These are phyloP conservation scores for Glyptemys insculpta DNA, from an alignment of 2,797 vertebrate genomes.

Conservation along the genomic window DNA sequence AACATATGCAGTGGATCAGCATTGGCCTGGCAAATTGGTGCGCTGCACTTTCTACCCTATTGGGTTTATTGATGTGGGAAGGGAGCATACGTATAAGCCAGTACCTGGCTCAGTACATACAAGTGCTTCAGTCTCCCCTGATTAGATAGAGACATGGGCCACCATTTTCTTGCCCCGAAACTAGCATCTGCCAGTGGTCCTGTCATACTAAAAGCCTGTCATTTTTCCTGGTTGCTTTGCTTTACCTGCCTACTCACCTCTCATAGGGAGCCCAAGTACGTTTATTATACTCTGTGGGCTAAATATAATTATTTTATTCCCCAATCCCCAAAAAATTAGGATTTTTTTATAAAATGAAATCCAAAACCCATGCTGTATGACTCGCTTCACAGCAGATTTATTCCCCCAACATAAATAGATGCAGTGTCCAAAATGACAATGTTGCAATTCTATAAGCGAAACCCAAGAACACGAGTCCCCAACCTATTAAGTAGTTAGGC, in stretches of 20 bases:
- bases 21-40: neutral
- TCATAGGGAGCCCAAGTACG: neutral
- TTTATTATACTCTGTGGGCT: neutral
- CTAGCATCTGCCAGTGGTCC: neutral
- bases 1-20: rapidly evolving
- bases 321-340: neutral
- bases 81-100: neutral
- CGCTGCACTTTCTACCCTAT: neutral
- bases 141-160: neutral
- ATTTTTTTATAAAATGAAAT: neutral
- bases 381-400: neutral
- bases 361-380: neutral
- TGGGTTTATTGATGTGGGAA: neutral
- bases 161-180: neutral
- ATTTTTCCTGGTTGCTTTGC: neutral
- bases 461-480: neutral
- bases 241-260: neutral
- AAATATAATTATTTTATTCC: neutral
- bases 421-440: neutral
- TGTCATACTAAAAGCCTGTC: neutral
- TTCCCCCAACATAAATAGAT: neutral
- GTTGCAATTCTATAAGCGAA: neutral
- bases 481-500: too few species aligned
- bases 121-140: neutral
- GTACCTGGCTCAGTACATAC: neutral